phyloP scores from a whole-genome alignment of 2,113 vertebrate species.

The Ranitomeya imitator region DNA sequence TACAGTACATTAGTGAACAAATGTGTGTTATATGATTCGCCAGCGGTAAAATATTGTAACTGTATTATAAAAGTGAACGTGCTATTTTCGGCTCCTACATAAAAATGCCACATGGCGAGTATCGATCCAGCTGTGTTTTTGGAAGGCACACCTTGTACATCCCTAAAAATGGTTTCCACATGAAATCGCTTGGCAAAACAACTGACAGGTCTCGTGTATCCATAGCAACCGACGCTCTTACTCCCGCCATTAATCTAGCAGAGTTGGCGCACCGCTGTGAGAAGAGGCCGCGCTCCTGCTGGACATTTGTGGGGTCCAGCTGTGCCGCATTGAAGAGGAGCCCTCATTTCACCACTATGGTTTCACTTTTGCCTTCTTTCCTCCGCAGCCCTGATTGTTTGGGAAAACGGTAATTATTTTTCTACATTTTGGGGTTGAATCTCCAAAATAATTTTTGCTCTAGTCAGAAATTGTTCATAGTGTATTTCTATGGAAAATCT shows the following conservation, averaged over 20 bases:
- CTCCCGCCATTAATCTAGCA: conserved; percentile 5
- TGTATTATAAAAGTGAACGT: neutral
- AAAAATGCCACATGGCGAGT: neutral
- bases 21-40: neutral
- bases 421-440: neutral
- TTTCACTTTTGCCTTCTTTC: conserved; percentile 26
- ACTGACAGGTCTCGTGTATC: conserved; percentile 32
- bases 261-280: neutral
- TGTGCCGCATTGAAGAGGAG: neutral
- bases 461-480: neutral
- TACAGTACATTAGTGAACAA: neutral
- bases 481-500: neutral
- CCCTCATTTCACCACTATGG: neutral
- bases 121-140: neutral
- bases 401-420: neutral
- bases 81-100: neutral
- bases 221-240: conserved; percentile 29
- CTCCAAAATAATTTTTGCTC: neutral
- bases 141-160: neutral
- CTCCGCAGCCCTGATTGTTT: neutral
- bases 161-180: neutral
- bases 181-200: neutral
- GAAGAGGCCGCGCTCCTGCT: neutral
- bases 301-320: conserved; percentile 29
- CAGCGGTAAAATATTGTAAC: neutral